Conservation (phyloP, 2,888 invertebrate species). For the Pyrochroa serraticornis region DNA sequence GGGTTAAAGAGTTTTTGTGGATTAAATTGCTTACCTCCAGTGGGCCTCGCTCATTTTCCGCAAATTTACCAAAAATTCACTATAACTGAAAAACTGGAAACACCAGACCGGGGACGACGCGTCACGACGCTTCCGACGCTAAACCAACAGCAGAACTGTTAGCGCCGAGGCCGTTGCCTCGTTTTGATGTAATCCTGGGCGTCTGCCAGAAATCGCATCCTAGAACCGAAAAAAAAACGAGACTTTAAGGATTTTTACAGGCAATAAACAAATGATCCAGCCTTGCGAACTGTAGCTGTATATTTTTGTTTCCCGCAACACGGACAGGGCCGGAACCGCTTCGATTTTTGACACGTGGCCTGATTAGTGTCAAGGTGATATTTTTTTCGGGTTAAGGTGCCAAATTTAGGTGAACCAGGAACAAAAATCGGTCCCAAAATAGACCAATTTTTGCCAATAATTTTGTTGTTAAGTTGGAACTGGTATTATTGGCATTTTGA, state of each 20-base stretch:
- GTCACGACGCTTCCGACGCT: constrained; percentile 27
- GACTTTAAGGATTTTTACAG: constrained; percentile 2
- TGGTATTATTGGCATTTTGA: constrained; percentile 4
- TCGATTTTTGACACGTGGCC: not conserved
- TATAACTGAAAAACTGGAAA: not conserved
- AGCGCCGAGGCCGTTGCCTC: constrained; percentile 30
- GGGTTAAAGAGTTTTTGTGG: not conserved
- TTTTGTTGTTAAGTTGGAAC: not conserved
- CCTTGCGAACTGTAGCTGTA: not conserved
- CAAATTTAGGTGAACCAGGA: not conserved
- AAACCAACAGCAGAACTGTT: constrained; percentile 26
- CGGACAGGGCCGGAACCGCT: not conserved
- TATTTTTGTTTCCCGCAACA: constrained; percentile 4
- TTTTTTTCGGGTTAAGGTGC: too few species aligned
- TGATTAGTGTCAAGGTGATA: constrained; percentile 14
- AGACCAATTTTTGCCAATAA: not conserved
- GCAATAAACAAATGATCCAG: not conserved
- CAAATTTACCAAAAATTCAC: not conserved
- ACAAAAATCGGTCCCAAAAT: not conserved
- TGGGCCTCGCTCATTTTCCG: constrained; percentile 10
- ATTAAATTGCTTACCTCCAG: constrained; percentile 9
- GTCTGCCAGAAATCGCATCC: constrained; percentile 37
- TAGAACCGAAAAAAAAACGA: constrained; percentile 29
- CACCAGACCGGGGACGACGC: constrained; percentile 9
- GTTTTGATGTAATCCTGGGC: constrained; percentile 35